phyloP scores from a whole-genome alignment of 2,888 invertebrate species.

The Pandemis heparana region DNA sequence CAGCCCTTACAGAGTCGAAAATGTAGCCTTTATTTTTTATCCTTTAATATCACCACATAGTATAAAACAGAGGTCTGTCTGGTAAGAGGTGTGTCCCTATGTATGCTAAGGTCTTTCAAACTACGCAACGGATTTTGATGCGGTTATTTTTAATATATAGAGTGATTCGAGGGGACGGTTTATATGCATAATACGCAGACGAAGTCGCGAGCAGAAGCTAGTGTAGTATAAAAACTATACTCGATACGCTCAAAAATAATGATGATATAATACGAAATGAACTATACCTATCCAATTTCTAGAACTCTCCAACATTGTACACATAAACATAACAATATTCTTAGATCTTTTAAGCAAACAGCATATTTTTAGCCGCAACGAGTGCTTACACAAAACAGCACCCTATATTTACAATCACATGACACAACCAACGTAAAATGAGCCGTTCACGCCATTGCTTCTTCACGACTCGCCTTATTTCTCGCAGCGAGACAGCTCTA shows the following conservation, averaged over 20 bases:
- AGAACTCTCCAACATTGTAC: neutral
- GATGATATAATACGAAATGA: neutral
- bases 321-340: conserved; percentile 9
- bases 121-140: too few relatives aligned
- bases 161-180: too few relatives aligned
- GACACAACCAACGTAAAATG: conserved; percentile 16
- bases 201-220: too few relatives aligned
- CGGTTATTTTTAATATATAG: too few relatives aligned
- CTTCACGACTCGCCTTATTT: conserved; percentile 11
- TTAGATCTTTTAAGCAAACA: conserved; percentile 19
- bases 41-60: too few relatives aligned
- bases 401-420: conserved; percentile 17
- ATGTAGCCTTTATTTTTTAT: too few relatives aligned
- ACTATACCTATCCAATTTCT: conserved; percentile 1
- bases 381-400: conserved; percentile 24
- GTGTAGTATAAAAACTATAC: too few relatives aligned
- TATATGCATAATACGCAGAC: too few relatives aligned
- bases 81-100: too few relatives aligned
- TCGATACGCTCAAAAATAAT: neutral
- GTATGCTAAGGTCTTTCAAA: too few relatives aligned
- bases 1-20: too few relatives aligned
- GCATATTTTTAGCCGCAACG: conserved; percentile 16
- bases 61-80: too few relatives aligned
- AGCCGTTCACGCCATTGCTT: neutral
- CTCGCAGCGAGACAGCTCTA: conserved; percentile 9